These are phyloP conservation scores for Gallinago jamesoni DNA, from an alignment of 2,113 vertebrate species.

Conservation along the genomic window DNA sequence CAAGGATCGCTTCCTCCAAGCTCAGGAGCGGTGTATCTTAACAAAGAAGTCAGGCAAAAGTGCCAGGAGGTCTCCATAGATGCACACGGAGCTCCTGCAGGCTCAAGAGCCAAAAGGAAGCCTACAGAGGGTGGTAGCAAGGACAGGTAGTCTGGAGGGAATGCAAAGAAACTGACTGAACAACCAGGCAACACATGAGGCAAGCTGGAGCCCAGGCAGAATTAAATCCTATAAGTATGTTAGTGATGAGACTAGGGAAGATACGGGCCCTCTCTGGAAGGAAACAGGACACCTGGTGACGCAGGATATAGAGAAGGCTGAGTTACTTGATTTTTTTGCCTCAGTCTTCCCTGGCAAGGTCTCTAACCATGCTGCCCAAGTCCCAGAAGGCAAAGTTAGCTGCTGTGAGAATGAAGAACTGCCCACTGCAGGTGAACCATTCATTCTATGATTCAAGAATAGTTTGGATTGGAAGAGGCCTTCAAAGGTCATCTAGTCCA, in stretches of 20 bases:
- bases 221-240: too few species aligned
- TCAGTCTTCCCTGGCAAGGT: not conserved
- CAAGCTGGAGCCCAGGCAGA: not conserved
- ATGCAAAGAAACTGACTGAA: not conserved
- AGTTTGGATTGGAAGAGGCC: not conserved
- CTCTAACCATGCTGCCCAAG: not conserved
- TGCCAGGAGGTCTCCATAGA: not conserved
- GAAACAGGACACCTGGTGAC: too few species aligned
- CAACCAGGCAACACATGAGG: not conserved
- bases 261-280: too few species aligned
- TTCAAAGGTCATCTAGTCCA: not conserved
- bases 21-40: not conserved
- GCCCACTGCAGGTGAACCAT: not conserved
- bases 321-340: not conserved
- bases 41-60: not conserved
- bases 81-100: not conserved
- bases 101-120: not conserved
- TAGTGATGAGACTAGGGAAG: too few species aligned
- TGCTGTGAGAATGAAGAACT: not conserved
- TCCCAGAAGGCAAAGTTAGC: not conserved
- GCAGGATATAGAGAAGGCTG: too few species aligned
- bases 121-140: not conserved
- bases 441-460: not conserved
- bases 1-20: not conserved
- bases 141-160: not conserved